A percentile compares a stretch with the other conserved stretches of the same genome.
Evolutionary conservation across 2,113 vertebrate genomes (phyloP).

Genomic region (Limnothrissa miodon): DNA sequence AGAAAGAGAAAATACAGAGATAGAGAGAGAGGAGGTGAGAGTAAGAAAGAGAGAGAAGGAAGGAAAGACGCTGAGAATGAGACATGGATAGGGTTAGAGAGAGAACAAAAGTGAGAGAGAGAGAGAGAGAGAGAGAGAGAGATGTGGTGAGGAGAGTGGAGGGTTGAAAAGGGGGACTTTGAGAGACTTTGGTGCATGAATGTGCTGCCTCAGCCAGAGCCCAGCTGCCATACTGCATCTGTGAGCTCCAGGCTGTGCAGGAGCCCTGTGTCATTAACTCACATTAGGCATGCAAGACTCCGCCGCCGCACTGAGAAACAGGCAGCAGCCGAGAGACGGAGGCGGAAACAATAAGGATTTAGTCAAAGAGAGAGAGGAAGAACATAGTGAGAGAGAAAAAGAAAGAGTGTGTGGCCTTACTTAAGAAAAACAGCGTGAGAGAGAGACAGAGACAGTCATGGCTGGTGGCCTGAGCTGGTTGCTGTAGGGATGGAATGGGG

Average conservation of each 20-base stretch:
- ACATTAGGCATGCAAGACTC: conserved; percentile 40
- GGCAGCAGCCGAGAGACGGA: neutral
- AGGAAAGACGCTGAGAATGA: neutral
- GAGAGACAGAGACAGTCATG: neutral
- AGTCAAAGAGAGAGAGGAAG: neutral
- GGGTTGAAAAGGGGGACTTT: neutral
- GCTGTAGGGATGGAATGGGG: neutral
- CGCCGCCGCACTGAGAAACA: neutral
- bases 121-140: conserved; percentile 25
- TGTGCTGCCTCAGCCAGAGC: conserved; percentile 62
- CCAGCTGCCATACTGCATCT: conserved; percentile 56
- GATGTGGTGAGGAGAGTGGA: neutral
- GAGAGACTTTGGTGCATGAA: conserved; percentile 36
- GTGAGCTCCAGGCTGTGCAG: conserved; percentile 51
- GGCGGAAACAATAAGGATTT: neutral
- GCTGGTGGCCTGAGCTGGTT: neutral
- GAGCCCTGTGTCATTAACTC: conserved; percentile 52
- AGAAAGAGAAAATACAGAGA: neutral
- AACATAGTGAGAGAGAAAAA: neutral
- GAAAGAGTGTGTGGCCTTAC: neutral
- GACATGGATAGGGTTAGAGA: conserved; percentile 22
- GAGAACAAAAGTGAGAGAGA: conserved; percentile 28
- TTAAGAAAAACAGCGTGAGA: neutral
- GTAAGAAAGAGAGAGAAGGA: neutral
- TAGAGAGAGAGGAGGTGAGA: neutral